Base-by-base conservation (phyloP, 2,888 invertebrate species). In the Callyntrura guangdongensis region DNA sequence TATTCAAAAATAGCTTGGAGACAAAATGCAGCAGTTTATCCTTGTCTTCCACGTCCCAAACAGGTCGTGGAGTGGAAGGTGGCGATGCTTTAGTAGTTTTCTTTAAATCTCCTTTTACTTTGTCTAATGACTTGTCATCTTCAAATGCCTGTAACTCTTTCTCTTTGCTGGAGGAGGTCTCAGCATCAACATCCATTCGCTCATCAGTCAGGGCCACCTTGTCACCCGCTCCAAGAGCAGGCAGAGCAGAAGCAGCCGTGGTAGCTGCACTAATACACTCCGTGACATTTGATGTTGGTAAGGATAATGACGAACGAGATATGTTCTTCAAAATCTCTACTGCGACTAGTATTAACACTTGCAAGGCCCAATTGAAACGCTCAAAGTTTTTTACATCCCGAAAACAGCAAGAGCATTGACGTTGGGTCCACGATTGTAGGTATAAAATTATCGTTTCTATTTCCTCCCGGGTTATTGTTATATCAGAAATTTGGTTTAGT, bases 361-460 rank as follows among this genome's bases (percentile, higher is more conserved):
- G 98, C 59, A 98, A 97, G 94, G 99, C 96, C 94, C 97, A 96
- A 95, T 98, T 98, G 95, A 98, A 98, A 94, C 98, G 96, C 95
- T 98, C 98, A 95, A 98, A 97, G 95, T 98, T 98, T 95, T 98
- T 98, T 89, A 97, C 96, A 95, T 98, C 98, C 94, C 98, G 96
- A 95, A 98, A 98, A 95, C 98, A 97, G 95, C 99, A 99, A 97
- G 98, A 98, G 95, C 99, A 99, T 96, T 99, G 98, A 95, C 98
- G 97, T 95, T 98, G 97, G 93, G 97, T 97, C 98, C 98, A 98
- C 94, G 98, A 97, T 95, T 98, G 97, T 94, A 98, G 97, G 95
- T 98, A 98, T 94, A 97, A 96, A 94, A 97, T 96, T 92, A 98
- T 97, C 94, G 96, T 97, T 95, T 98, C 97, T 93, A 98, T 96